Conservation (phyloP, 2,797 vertebrate species). For the Sandelia bainsii region DNA sequence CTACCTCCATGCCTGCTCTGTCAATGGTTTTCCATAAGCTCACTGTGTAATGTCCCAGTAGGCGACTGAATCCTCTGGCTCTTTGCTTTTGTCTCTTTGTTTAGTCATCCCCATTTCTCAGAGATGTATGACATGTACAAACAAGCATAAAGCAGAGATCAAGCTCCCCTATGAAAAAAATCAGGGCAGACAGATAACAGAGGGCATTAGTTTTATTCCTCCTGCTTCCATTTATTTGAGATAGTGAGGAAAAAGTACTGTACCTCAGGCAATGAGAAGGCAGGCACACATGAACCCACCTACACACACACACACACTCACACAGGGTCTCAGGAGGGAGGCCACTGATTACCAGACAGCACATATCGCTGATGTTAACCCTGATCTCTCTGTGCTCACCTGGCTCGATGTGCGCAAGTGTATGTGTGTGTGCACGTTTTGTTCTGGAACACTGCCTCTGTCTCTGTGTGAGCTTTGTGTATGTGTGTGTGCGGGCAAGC, state of each 20-base stretch:
- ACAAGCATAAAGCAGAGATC: constrained; percentile 16
- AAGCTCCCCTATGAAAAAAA: constrained; percentile 25
- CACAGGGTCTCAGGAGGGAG: constrained; percentile 40
- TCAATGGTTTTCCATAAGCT: constrained; percentile 27
- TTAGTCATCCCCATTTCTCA: constrained; percentile 26
- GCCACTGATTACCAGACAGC: constrained; percentile 45
- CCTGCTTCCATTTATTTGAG: constrained; percentile 21
- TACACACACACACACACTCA: constrained; percentile 13
- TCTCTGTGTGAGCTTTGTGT: constrained; percentile 22
- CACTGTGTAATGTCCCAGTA: constrained; percentile 6
- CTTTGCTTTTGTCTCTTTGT: constrained; percentile 31
- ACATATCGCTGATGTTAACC: constrained; percentile 57
- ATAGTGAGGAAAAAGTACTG: not conserved
- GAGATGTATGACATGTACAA: constrained; percentile 30
- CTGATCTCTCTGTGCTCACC: constrained; percentile 48
- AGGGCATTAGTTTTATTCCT: constrained; percentile 16
- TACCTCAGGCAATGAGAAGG: constrained; percentile 31
- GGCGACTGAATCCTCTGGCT: constrained; percentile 27
- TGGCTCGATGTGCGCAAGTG: constrained; percentile 8
- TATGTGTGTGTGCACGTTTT: constrained; percentile 4
- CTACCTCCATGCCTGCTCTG: constrained; percentile 9
- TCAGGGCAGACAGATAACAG: constrained; percentile 24
- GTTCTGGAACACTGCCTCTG: constrained; percentile 34
- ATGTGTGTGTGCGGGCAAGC: not conserved
- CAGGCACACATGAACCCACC: constrained; percentile 7